A percentile compares a stretch with the other conserved stretches of the same genome.
phyloP scores from a whole-genome alignment of 2,888 invertebrate genomes.

The Phymatocera aterrima region DNA sequence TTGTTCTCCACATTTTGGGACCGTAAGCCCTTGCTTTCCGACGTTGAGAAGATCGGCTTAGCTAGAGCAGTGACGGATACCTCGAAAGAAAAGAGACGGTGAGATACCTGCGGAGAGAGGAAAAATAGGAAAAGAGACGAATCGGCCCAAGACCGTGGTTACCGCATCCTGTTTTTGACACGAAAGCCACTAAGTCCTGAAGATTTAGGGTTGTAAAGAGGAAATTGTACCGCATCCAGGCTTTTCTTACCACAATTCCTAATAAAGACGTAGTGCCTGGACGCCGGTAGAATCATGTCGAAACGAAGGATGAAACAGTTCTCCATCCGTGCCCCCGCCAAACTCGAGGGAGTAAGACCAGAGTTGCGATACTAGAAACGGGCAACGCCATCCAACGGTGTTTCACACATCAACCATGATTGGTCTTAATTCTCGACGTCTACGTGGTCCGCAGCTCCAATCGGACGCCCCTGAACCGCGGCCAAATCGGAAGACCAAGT shows the following conservation, averaged over 20 bases:
- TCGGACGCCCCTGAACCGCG: background rate
- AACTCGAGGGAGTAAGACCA: conserved; percentile 44
- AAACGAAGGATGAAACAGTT: conserved; percentile 42
- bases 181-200: conserved; percentile 20
- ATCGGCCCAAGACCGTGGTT: background rate
- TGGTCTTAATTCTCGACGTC: conserved; percentile 65
- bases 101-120: background rate
- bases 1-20: background rate
- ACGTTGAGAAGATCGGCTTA: background rate
- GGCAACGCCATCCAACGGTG: conserved; percentile 50
- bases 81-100: background rate
- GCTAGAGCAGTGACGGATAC: background rate
- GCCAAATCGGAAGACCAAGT: conserved; percentile 26
- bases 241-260: conserved; percentile 53
- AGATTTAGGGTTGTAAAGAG: conserved; percentile 44
- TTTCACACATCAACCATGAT: conserved; percentile 65
- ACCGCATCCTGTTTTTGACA: background rate
- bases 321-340: background rate
- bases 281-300: conserved; percentile 59
- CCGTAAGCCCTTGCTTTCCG: background rate
- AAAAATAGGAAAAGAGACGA: background rate
- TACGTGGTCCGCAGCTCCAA: conserved; percentile 62
- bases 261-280: conserved; percentile 61
- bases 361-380: conserved; percentile 53
- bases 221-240: conserved; percentile 32